phyloP scores from a whole-genome alignment of 1,140 invertebrate genomes.

The Teleogryllus occipitalis region DNA sequence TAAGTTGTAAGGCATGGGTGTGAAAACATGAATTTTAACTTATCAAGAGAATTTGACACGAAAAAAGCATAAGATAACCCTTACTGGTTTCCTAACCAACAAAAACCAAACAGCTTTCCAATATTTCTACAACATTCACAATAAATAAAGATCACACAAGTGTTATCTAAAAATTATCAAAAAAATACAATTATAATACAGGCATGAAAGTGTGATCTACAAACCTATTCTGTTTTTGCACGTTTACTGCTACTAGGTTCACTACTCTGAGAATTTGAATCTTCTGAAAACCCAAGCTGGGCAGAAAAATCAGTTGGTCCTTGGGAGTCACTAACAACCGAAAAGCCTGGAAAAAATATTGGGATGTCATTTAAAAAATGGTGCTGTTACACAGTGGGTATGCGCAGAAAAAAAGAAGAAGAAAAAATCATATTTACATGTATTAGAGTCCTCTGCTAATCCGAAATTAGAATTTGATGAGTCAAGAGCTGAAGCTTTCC shows the following conservation, averaged over 20 bases:
- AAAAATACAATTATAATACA: no score
- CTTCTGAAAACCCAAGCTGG: slow-evolving; percentile 77
- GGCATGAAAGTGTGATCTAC: no score
- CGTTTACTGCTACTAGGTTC: slow-evolving; percentile 66
- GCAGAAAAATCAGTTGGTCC: slow-evolving; percentile 75
- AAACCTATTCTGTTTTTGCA: slow-evolving; percentile 55
- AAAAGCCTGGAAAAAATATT: slow-evolving; percentile 57
- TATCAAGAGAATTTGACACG: no score
- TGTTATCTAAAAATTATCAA: no score
- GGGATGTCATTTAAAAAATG: not conserved
- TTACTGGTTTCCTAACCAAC: no score
- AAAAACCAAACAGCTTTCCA: no score
- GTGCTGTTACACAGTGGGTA: not conserved
- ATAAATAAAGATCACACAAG: no score
- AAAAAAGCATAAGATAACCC: no score
- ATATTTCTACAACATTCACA: no score
- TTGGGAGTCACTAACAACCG: slow-evolving; percentile 80
- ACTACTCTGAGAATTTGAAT: slow-evolving; percentile 80
- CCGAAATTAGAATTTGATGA: slow-evolving; percentile 73
- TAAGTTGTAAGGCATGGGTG: no score
- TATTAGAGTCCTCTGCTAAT: slow-evolving; percentile 79
- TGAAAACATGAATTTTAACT: no score
- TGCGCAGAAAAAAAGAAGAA: not conserved
- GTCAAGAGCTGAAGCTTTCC: slow-evolving; percentile 54
- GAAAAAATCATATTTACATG: slow-evolving; percentile 51